Conservation (phyloP, 1,140 invertebrate genomes). For the Yoshiicerus persimilis region DNA sequence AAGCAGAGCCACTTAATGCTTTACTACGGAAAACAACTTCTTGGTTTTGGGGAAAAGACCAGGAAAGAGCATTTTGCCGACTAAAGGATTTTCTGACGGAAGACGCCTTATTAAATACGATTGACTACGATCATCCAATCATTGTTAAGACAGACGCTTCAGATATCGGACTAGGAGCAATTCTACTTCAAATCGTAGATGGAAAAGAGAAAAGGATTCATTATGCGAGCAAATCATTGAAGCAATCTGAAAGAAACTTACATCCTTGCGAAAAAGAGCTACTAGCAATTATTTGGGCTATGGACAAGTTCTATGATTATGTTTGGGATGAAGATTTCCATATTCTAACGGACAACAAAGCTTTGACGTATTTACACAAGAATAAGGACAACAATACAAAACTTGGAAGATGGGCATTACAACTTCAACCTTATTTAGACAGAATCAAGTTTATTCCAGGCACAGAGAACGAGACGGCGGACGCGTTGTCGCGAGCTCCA, state of each 20-base stretch:
- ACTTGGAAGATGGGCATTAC: conserved; percentile 39
- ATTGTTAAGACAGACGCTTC: conserved; percentile 28
- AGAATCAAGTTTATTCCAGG: background rate
- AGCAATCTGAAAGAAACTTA: background rate
- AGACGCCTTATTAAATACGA: background rate
- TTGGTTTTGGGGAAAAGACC: conserved; percentile 32
- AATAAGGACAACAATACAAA: conserved; percentile 22
- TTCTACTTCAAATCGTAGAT: conserved; percentile 27
- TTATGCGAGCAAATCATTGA: conserved; percentile 32
- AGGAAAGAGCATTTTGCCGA: conserved; percentile 41
- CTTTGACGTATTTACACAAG: conserved; percentile 27
- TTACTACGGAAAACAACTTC: conserved; percentile 13
- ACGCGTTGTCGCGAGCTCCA: too few species aligned
- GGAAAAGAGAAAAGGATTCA: conserved; percentile 16
- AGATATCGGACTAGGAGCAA: conserved; percentile 34
- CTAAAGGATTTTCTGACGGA: conserved; percentile 25
- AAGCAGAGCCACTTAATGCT: conserved; percentile 37
- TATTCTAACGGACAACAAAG: conserved; percentile 36
- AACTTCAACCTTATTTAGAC: background rate
- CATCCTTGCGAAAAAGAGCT: conserved; percentile 29
- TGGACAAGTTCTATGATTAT: conserved; percentile 41
- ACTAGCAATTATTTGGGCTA: too few species aligned
- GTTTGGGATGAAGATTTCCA: conserved; percentile 23
- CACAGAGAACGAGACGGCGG: too few species aligned
- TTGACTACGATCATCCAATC: conserved; percentile 36